phyloP scores from a whole-genome alignment of 2,888 invertebrate genomes.

The Acleris holmiana region DNA sequence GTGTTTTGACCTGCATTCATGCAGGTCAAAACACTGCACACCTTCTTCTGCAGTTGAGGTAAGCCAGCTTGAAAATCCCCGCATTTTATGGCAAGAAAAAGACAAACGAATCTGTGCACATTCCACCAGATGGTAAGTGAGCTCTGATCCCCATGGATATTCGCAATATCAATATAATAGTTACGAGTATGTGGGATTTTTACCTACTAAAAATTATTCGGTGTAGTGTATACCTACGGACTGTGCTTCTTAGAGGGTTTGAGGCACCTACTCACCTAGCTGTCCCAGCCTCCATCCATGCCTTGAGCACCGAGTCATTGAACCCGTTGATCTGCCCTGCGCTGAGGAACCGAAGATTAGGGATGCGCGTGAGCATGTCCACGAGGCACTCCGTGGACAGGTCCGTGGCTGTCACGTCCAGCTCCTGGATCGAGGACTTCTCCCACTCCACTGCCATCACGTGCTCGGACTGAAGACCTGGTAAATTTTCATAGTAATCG shows the following conservation, averaged over 20 bases:
- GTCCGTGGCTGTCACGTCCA: slow-evolving; percentile 99
- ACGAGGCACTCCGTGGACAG: slow-evolving; percentile 96
- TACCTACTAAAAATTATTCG: neutral
- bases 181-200: neutral
- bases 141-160: no score
- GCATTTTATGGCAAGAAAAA: no score
- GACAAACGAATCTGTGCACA: no score
- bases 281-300: slow-evolving; percentile 95
- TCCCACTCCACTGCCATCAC: slow-evolving; percentile 99
- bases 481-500: neutral
- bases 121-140: no score
- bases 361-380: slow-evolving; percentile 95
- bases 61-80: no score
- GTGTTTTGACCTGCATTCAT: no score
- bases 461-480: slow-evolving; percentile 95
- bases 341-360: slow-evolving; percentile 93
- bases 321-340: slow-evolving; percentile 99
- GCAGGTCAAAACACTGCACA: no score
- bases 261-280: slow-evolving; percentile 73
- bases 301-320: slow-evolving; percentile 96
- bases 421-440: slow-evolving; percentile 95
- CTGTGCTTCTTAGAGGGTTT: no score
- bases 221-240: no score
- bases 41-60: no score
- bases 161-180: no score